Conservation (phyloP, 2,888 invertebrate genomes). For the Laothoe populi region DNA sequence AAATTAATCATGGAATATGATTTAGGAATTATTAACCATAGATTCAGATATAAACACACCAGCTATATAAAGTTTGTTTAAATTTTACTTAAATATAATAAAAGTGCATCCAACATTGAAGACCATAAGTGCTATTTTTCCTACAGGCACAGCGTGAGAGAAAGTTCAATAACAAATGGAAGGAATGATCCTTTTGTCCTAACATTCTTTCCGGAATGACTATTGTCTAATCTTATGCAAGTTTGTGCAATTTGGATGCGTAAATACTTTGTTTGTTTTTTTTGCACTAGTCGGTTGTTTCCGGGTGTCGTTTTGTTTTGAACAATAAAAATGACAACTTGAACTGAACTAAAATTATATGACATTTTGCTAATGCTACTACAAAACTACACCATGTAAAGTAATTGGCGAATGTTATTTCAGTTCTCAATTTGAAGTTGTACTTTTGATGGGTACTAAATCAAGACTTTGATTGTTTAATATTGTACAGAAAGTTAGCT, state of each 20-base stretch:
- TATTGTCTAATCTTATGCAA: conserved; percentile 44
- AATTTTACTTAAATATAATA: background rate
- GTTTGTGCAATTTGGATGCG: conserved; percentile 50
- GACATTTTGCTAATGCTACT: too few species aligned
- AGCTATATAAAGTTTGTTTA: too few species aligned
- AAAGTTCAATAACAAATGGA: conserved; percentile 14
- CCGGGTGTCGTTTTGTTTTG: background rate
- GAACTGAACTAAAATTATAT: background rate
- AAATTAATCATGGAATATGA: too few species aligned
- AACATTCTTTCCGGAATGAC: background rate
- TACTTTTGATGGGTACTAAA: too few species aligned
- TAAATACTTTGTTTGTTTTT: conserved; percentile 17
- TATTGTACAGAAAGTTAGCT: too few species aligned
- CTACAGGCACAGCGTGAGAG: background rate
- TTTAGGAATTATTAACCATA: too few species aligned
- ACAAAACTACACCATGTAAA: too few species aligned
- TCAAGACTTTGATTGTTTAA: too few species aligned
- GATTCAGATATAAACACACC: too few species aligned
- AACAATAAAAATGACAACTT: background rate
- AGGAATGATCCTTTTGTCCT: conserved; percentile 9
- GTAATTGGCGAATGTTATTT: too few species aligned
- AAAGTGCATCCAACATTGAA: background rate
- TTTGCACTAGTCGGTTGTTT: background rate
- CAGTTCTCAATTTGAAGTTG: too few species aligned
- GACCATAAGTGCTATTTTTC: background rate